Base-by-base conservation (phyloP, 2,113 vertebrate genomes). In the Calidris pugnax region DNA sequence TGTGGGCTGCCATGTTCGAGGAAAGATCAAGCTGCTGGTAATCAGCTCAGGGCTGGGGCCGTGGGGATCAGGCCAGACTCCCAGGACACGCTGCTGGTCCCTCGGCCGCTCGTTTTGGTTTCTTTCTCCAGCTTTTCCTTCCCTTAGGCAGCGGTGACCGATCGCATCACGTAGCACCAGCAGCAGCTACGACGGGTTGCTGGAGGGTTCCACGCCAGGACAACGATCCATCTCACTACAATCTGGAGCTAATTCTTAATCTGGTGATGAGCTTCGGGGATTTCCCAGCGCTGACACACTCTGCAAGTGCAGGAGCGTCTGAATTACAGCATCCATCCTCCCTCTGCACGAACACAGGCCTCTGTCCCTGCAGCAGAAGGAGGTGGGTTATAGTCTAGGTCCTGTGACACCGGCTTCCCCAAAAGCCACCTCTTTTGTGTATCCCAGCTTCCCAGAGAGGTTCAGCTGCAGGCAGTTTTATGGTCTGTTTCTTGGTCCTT, bases 191-290 rank as follows among this genome's bases (percentile, higher is more conserved):
- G 4, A 62, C 1, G 5, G 55, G 64, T 73, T 77, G 90, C 83
- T 0, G 1, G 76, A 84, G 80, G 87, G 93, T 91, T 41, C 87
- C 43, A 4, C 35, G 62, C 87, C 77, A 59, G 64, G 80, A 78
- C 0, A 3, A 84, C 27, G 4, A 79, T 87, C 78, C 89, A 92
- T 78, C 89, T 87, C 10, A 1, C 74, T 73, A 39, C 85, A 90
- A 33, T 57, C 88, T 84, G 80, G 73, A 95, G 79, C 86, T 89
- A 67, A 82, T 95, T 96, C 87, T 93, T 96, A 85, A 96, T 83
- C 85, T 96, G 95, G 90, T 14, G 0, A 47, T 56, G 92, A 96
- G 92, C 87, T 93, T 57, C 0, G 39, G 94, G 95, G 88, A 93
- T 93, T 97, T 96, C 97, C 96, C 86, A 85, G 73, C 0, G 0